Base-by-base conservation (phyloP, 2,888 invertebrate genomes). In the Cataglyphis altisquamis region DNA sequence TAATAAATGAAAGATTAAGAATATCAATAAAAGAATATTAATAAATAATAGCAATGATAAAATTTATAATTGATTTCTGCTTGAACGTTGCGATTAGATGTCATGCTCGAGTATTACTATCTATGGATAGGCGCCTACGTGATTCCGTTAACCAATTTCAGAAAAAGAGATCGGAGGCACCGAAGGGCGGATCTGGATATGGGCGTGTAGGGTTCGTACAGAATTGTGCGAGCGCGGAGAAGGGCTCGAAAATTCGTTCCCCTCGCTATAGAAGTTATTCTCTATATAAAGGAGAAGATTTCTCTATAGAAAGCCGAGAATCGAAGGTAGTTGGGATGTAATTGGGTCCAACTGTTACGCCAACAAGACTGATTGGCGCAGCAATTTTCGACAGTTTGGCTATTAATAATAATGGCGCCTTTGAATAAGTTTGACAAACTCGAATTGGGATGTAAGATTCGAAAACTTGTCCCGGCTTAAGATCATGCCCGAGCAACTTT, bases 41-140 rank as follows among this genome's bases (percentile, higher is more conserved):
- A 60, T 36, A 48, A 45, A 10, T 36, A 60, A 60, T 4, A 18
- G 9, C 3, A 18, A 29, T 18, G 39, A 8, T 74, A 21, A 55
- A 10, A 6, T 45, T 45, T 64, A n/a, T 6, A n/a, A 57, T 32
- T 60, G 29, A 62, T 72, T 80, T 62, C n/a, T 5, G 15, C 18
- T 78, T 21, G 15, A 70, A 32, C 21, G 62, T 41, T 5, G 57
- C 29, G 10, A 67, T 15, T 29, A 67, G 36, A 29, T 21, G 21
- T 48, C 62, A 25, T n/a, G 21, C 32, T 55, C 57, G 63, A 52
- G 84, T 45, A 60, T 72, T 80, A 72, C 73, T 80, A 52, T 55
- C 45, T 74, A 52, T 55, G 18, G n/a, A n/a, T 52, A 52, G 48
- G 78, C 92, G 90, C 90, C 91, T 88, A 90, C 90, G 91, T 91